Percentiles rank a stretch among this genome's conserved stretches.
Conservation (phyloP, 1,140 invertebrate genomes). For the Neelides sp. region DNA sequence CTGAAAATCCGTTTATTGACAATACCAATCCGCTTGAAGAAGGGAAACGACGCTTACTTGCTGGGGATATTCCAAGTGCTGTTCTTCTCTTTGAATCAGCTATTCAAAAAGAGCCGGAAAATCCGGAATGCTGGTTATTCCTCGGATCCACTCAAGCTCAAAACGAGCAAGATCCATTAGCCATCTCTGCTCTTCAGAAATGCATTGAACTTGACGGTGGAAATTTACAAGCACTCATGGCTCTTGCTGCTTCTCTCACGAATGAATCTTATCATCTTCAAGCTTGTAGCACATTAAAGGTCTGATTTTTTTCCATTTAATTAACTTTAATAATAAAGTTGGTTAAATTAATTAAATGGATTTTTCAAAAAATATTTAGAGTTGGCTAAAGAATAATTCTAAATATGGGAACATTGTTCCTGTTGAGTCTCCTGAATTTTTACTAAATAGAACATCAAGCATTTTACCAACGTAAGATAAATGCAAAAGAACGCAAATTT, state of each 20-base stretch:
- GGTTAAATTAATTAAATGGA: background rate
- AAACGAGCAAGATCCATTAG: constrained; percentile 75
- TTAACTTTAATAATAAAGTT: background rate
- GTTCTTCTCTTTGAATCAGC: constrained; percentile 94
- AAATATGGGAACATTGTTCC: constrained; percentile 62
- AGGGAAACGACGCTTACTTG: constrained; percentile 64
- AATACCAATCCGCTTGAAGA: constrained; percentile 70
- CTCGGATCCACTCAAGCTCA: constrained; percentile 84
- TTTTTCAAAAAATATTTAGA: constrained; percentile 29
- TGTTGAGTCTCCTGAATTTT: constrained; percentile 12
- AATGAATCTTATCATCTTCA: constrained; percentile 62
- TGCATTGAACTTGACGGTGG: constrained; percentile 67
- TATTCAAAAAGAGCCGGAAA: constrained; percentile 66
- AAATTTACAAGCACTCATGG: constrained; percentile 73
- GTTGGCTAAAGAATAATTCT: constrained; percentile 74
- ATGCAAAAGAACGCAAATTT: background rate
- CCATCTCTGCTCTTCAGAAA: constrained; percentile 75
- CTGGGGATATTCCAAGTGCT: constrained; percentile 85
- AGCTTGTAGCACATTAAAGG: constrained; percentile 43
- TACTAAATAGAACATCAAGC: constrained; percentile 7
- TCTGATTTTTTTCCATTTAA: constrained; percentile 18
- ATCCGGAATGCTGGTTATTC: constrained; percentile 66
- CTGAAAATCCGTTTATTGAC: constrained; percentile 74
- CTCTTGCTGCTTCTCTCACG: constrained; percentile 83
- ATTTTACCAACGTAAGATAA: constrained; percentile 23